Conservation (phyloP, 2,113 vertebrate species). For the Saimiri boliviensis region DNA sequence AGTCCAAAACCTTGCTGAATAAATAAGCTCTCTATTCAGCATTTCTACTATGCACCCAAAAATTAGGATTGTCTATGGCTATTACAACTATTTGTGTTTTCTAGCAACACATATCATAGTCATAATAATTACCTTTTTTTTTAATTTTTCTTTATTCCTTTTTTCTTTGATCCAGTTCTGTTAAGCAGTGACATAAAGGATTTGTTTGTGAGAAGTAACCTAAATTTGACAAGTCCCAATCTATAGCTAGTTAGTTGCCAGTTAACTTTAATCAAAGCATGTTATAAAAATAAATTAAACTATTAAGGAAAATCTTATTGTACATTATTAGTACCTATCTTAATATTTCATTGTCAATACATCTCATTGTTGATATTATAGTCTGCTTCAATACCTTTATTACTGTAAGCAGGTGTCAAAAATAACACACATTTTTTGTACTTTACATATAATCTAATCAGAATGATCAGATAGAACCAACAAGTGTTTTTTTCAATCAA, state of each 20-base stretch:
- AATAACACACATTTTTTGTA: not conserved
- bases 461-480: not conserved
- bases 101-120: not conserved
- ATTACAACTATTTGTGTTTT: not conserved
- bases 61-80: not conserved
- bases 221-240: not conserved
- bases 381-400: not conserved
- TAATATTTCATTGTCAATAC: not conserved
- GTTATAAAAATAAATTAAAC: not conserved
- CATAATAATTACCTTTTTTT: not conserved
- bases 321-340: not conserved
- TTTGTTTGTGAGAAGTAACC: not conserved
- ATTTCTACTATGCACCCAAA: not conserved
- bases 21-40: not conserved
- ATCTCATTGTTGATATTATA: not conserved
- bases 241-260: not conserved
- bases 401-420: not conserved
- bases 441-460: not conserved
- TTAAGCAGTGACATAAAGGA: not conserved
- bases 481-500: not conserved
- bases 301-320: not conserved
- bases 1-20: not conserved
- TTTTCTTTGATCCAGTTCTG: not conserved
- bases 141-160: not conserved
- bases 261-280: not conserved